phyloP scores from a whole-genome alignment of 2,888 invertebrate species.

The Ctena decussata region DNA sequence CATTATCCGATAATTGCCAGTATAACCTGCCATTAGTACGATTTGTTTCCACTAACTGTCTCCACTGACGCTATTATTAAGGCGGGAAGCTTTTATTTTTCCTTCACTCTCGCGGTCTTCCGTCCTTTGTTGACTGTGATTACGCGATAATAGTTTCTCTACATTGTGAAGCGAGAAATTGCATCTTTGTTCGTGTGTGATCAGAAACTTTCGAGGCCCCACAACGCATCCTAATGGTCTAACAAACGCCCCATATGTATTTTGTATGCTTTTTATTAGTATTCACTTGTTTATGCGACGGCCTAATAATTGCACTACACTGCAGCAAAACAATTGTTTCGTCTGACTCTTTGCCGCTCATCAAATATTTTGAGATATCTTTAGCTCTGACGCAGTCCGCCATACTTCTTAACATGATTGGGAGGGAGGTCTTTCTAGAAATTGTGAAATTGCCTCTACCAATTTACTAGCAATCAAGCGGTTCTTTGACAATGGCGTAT shows the following conservation, averaged over 20 bases:
- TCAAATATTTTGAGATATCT: no score
- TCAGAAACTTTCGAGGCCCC: no score
- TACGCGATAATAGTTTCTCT: neutral
- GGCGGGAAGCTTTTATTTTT: constrained; percentile 7
- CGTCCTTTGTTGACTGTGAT: constrained; percentile 6
- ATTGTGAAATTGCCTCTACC: neutral
- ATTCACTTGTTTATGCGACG: no score
- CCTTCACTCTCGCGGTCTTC: neutral
- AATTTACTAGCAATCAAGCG: neutral
- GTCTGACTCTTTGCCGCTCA: no score
- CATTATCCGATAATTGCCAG: neutral
- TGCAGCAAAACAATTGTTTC: no score
- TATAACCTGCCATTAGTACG: constrained; percentile 1
- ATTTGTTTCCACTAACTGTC: constrained; percentile 12
- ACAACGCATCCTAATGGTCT: no score
- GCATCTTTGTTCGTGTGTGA: no score
- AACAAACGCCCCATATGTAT: no score
- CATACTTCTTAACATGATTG: neutral
- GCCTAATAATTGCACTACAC: no score
- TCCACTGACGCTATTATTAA: neutral
- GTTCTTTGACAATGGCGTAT: neutral
- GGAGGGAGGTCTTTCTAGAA: neutral
- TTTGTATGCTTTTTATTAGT: no score
- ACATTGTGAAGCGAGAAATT: no score
- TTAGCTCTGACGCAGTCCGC: no score